Percentiles rank a stretch among this genome's conserved stretches.
These are phyloP conservation scores for Priocnemis perturbator DNA, from an alignment of 2,888 invertebrate species.

Conservation along the genomic window DNA sequence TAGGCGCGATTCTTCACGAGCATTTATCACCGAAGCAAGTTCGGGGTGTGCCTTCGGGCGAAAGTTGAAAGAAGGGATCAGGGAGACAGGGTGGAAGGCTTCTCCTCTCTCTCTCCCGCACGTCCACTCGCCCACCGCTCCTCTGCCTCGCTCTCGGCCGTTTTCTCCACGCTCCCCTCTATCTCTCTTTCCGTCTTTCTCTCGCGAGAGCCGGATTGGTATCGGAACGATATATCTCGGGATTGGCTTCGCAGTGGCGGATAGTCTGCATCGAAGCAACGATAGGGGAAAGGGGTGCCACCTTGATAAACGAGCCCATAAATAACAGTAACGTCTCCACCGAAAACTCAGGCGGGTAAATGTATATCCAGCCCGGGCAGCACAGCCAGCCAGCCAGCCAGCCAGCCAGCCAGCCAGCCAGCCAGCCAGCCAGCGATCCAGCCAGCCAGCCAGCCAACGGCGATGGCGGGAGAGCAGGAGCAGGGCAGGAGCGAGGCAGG, in stretches of 20 bases:
- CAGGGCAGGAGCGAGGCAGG: slow-evolving; percentile 4
- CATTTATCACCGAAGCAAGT: slow-evolving; percentile 61
- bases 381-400: slow-evolving; percentile 15
- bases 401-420: slow-evolving; percentile 36
- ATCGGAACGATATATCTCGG: slow-evolving; percentile 78
- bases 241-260: slow-evolving; percentile 76
- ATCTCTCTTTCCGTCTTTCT: slow-evolving; percentile 1
- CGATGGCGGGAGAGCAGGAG: slow-evolving; percentile 6
- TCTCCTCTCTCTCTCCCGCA: slow-evolving; percentile 13
- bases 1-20: slow-evolving; percentile 56
- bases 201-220: slow-evolving; percentile 61
- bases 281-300: slow-evolving; percentile 68
- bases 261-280: slow-evolving; percentile 66
- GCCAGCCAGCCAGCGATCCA: slow-evolving; percentile 38
- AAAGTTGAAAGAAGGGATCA: slow-evolving; percentile 65
- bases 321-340: slow-evolving; percentile 74
- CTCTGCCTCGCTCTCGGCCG: slow-evolving; percentile 1
- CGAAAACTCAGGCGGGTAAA: slow-evolving; percentile 70
- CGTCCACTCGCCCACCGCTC: slow-evolving; percentile 39
- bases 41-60: slow-evolving; percentile 45
- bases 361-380: slow-evolving; percentile 57
- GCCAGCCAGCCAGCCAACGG: slow-evolving; percentile 31
- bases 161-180: slow-evolving; percentile 6
- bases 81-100: slow-evolving; percentile 23
- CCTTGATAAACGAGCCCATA: slow-evolving; percentile 74